Conservation (phyloP, 2,888 invertebrate species). For the Drosophila barbarae region DNA sequence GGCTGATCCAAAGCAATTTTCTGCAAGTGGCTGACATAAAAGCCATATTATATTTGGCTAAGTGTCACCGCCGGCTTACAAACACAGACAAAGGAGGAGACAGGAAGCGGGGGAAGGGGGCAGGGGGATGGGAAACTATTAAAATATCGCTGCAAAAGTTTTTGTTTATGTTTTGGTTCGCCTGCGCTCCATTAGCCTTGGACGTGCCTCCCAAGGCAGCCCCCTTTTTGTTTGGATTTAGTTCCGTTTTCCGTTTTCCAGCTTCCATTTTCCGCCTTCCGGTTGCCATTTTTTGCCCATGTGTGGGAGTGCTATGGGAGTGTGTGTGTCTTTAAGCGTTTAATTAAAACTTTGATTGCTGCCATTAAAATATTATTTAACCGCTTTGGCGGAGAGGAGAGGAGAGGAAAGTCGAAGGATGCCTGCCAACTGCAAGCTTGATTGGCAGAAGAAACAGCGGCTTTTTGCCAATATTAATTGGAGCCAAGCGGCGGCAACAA, state of each 20-base stretch:
- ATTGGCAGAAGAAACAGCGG: constrained; percentile 8
- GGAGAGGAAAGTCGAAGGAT: neutral
- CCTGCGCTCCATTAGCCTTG: constrained; percentile 67
- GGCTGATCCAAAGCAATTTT: constrained; percentile 60
- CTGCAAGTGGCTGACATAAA: constrained; percentile 72
- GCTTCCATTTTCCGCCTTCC: constrained; percentile 4
- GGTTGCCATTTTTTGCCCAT: constrained; percentile 3
- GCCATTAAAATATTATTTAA: constrained; percentile 60
- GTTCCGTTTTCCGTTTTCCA: constrained; percentile 46
- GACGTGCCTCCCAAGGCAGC: constrained; percentile 52
- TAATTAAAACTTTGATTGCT: constrained; percentile 70
- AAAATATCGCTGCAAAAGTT: constrained; percentile 68
- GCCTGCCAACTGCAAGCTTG: constrained; percentile 13
- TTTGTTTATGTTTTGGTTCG: constrained; percentile 69
- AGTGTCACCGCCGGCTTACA: constrained; percentile 67
- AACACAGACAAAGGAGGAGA: constrained; percentile 19
- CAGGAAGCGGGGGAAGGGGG: neutral
- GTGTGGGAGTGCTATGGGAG: neutral
- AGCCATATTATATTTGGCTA: constrained; percentile 73
- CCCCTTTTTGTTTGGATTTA: constrained; percentile 39
- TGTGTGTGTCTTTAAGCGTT: constrained; percentile 55
- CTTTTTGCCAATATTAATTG: constrained; percentile 17
- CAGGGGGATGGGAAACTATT: constrained; percentile 56
- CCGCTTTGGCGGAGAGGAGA: constrained; percentile 19
- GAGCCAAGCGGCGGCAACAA: constrained; percentile 2